These are phyloP conservation scores for Erythrocercus mccallii DNA, from an alignment of 2,113 vertebrate species.

Conservation along the genomic window DNA sequence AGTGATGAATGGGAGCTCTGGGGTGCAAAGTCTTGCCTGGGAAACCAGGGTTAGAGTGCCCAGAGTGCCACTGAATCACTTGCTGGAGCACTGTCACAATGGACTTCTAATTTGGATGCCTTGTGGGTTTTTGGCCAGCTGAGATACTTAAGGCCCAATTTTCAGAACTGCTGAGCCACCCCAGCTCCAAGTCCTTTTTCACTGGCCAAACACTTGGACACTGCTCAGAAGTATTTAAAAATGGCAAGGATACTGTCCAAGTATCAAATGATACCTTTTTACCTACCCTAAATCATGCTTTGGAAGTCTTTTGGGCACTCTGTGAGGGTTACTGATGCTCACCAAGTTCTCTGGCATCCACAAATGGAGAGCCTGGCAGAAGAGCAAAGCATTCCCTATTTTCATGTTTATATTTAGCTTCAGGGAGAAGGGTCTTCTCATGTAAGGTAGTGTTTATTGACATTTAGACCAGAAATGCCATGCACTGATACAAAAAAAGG, in stretches of 20 bases:
- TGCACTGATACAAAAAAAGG: background rate
- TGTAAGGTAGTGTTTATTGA: background rate
- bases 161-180: background rate
- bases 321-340: background rate
- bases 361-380: background rate
- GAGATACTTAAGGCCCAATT: background rate
- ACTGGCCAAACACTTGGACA: background rate
- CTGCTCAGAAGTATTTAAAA: background rate
- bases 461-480: constrained; percentile 38
- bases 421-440: background rate
- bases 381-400: background rate
- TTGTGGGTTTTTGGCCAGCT: background rate
- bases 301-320: background rate
- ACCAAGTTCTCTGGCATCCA: background rate
- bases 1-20: background rate
- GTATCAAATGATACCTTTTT: background rate
- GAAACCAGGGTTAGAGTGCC: background rate
- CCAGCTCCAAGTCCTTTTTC: background rate
- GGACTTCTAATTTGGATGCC: background rate
- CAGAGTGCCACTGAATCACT: background rate
- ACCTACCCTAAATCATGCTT: background rate
- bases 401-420: background rate
- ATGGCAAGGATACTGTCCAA: background rate
- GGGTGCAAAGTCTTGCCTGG: background rate
- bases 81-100: background rate